Conservation (phyloP, 2,888 invertebrate genomes). For the Nephrotoma appendiculata region DNA sequence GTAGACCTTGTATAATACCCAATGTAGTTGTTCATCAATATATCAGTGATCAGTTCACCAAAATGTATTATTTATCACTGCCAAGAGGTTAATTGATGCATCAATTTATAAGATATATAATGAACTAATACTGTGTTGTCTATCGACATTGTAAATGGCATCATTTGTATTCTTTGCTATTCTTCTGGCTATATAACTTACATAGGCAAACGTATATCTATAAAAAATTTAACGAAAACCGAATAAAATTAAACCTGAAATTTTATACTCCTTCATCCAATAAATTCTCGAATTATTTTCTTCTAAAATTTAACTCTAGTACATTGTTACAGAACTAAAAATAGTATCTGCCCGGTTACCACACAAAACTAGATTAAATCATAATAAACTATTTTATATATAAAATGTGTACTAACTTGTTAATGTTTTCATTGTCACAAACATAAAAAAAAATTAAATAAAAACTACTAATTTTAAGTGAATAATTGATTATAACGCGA, state of each 20-base stretch:
- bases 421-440: neutral
- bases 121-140: neutral
- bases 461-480: neutral
- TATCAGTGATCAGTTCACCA: neutral
- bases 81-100: neutral
- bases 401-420: neutral
- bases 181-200: no score
- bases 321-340: neutral
- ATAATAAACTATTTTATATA: neutral
- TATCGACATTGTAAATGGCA: neutral
- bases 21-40: neutral
- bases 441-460: neutral
- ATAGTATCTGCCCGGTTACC: neutral
- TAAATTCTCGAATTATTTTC: neutral
- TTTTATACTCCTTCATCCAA: neutral
- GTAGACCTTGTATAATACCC: no score
- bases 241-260: neutral
- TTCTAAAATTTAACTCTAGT: neutral
- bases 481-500: neutral
- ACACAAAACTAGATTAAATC: neutral
- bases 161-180: no score
- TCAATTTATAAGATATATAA: neutral
- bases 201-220: no score
- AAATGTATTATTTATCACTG: neutral
- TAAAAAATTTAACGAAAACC: no score